Evolutionary conservation across 2,797 vertebrate species (phyloP).

Genomic region (Intellagama lesueurii): DNA sequence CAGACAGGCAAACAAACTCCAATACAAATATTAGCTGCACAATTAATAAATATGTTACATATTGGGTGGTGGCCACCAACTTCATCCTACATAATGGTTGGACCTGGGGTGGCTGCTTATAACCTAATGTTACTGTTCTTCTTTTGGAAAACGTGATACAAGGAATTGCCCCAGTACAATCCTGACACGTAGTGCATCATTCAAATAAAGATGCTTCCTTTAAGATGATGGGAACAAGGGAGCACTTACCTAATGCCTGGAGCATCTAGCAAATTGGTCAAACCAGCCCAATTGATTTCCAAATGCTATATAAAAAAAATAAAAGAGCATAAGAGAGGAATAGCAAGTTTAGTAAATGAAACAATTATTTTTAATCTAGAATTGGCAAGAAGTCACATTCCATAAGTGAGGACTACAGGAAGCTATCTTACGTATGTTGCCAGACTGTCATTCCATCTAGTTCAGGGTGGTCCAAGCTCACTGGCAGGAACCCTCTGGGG

Average conservation of each 20-base stretch:
- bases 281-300: conserved; percentile 93
- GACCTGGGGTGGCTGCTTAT: neutral
- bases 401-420: too few relatives aligned
- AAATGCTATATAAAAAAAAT: conserved; percentile 73
- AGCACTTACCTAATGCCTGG: conserved; percentile 87
- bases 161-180: neutral
- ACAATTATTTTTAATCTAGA: neutral
- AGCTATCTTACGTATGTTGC: neutral
- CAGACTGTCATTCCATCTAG: neutral
- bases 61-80: neutral
- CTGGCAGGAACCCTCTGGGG: neutral
- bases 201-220: neutral
- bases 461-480: neutral
- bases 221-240: neutral
- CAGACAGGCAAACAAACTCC: too few relatives aligned
- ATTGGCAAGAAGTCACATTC: neutral
- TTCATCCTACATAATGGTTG: neutral
- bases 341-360: neutral
- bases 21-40: neutral
- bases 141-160: neutral
- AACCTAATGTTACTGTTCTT: neutral
- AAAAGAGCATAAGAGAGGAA: neutral
- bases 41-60: neutral
- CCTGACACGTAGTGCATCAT: neutral
- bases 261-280: conserved; percentile 91